Evolutionary conservation across 2,113 vertebrate genomes (phyloP).

Genomic region (Gambusia affinis): DNA sequence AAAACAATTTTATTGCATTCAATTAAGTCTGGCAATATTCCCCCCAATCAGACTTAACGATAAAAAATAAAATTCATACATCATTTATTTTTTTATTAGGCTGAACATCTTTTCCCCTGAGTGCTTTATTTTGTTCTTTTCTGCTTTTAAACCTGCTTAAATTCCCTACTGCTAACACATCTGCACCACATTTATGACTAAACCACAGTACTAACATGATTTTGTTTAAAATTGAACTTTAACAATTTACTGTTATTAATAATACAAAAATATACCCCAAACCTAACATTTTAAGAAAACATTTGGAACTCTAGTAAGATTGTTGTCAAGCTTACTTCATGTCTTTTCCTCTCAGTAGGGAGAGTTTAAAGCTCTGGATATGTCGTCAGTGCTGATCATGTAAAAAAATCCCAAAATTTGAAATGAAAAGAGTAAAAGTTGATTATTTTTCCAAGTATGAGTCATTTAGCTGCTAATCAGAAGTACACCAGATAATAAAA

Average conservation of each 20-base stretch:
- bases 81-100: neutral
- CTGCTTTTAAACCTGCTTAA: too few relatives aligned
- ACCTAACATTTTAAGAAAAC: neutral
- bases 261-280: neutral
- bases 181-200: neutral
- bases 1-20: constrained; percentile 1
- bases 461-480: neutral
- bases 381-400: constrained; percentile 10
- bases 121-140: too few relatives aligned
- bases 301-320: neutral
- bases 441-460: neutral
- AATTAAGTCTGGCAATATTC: neutral
- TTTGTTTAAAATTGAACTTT: neutral
- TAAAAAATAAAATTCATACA: neutral
- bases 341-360: constrained; percentile 13
- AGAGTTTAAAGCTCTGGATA: neutral
- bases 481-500: neutral
- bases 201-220: neutral
- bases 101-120: neutral
- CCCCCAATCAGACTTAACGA: neutral
- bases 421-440: neutral
- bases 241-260: neutral
- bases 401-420: constrained; percentile 3
- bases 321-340: constrained; percentile 56
- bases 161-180: too few relatives aligned